Percentiles rank a stretch among this genome's conserved stretches.
Evolutionary conservation across 2,888 invertebrate species (phyloP).

Genomic region (Clanis bilineata): DNA sequence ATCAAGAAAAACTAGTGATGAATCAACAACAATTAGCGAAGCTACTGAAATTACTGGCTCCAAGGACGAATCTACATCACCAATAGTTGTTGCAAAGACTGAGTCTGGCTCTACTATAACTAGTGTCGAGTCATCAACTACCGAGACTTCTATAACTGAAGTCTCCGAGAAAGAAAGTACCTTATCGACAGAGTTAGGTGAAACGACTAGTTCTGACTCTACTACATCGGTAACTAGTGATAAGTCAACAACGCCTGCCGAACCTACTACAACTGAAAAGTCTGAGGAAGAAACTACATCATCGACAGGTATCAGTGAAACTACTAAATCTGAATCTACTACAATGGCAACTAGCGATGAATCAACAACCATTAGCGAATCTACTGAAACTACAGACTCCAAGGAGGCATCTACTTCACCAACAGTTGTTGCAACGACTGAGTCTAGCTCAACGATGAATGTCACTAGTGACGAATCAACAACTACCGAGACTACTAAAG

Average conservation of each 20-base stretch:
- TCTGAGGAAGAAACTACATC: not conserved
- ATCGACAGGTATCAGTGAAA: not conserved
- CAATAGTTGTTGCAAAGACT: no score
- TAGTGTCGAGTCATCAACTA: no score
- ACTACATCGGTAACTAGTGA: conserved; percentile 26
- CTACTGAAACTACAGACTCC: not conserved
- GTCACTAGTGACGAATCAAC: conserved; percentile 22
- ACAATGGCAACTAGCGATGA: conserved; percentile 25
- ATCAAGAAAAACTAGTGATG: no score
- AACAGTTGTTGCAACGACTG: not conserved
- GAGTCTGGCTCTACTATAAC: no score
- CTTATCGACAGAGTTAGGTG: no score
- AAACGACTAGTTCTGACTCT: conserved; percentile 9
- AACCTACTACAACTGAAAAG: conserved; percentile 15
- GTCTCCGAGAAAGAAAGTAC: no score
- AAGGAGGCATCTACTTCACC: no score
- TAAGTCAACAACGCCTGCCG: conserved; percentile 22
- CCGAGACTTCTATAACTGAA: no score
- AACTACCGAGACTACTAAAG: conserved; percentile 11
- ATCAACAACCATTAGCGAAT: conserved; percentile 10
- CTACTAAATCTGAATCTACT: conserved; percentile 21
- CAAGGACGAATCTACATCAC: no score
- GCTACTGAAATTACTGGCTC: no score
- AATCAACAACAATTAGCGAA: no score
- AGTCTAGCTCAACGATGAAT: no score